These are phyloP conservation scores for Lysandra coridon DNA, from an alignment of 2,888 invertebrate genomes.

Conservation along the genomic window DNA sequence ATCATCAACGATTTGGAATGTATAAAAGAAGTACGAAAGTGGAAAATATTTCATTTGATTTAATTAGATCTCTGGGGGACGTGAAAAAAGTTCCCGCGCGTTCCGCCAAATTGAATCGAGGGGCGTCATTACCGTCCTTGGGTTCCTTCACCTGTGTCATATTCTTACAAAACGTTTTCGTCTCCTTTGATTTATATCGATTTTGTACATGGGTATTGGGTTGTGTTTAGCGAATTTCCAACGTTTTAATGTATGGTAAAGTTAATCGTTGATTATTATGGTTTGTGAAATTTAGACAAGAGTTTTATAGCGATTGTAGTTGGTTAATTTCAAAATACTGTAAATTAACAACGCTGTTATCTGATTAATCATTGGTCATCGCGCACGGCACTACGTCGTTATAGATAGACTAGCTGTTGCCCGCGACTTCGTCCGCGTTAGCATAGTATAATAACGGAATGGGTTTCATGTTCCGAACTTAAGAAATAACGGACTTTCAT, in stretches of 20 bases:
- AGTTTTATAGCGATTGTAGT: no score
- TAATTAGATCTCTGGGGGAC: slow-evolving; percentile 24
- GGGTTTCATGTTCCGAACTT: no score
- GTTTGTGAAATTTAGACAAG: no score
- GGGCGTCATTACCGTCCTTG: slow-evolving; percentile 26
- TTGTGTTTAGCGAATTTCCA: neutral
- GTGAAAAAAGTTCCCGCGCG: slow-evolving; percentile 27
- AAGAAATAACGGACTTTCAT: no score
- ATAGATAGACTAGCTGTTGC: no score
- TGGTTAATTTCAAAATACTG: neutral
- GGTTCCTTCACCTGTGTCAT: slow-evolving; percentile 19
- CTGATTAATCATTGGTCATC: no score
- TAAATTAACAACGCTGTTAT: no score
- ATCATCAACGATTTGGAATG: slow-evolving; percentile 16
- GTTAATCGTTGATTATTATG: no score
- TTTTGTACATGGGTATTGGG: neutral
- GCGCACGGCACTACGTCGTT: no score
- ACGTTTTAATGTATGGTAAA: no score
- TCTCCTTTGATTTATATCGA: slow-evolving; percentile 7
- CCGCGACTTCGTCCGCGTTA: no score
- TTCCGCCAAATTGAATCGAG: slow-evolving; percentile 29
- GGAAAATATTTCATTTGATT: slow-evolving; percentile 30
- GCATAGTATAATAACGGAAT: no score
- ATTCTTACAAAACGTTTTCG: neutral
- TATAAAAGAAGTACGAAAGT: slow-evolving; percentile 14